Conservation (phyloP, 1,140 invertebrate genomes). For the Lepidotrigona ventralis region DNA sequence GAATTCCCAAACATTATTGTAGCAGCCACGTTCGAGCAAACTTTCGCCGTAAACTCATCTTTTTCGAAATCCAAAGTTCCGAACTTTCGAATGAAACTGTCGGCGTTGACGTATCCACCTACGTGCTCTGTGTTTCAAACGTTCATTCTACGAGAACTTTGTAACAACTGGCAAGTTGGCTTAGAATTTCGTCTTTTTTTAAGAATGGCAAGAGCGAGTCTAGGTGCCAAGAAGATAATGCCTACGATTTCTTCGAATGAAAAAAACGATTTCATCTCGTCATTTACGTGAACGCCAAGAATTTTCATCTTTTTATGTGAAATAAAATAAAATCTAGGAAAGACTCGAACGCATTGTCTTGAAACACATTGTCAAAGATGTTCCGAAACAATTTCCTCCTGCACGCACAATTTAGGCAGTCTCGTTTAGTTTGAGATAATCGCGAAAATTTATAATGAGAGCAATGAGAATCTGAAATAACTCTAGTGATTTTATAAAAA, state of each 20-base stretch:
- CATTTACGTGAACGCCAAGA: background rate
- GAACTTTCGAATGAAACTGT: constrained; percentile 30
- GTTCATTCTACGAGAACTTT: background rate
- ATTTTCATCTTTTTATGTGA: background rate
- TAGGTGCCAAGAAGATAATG: background rate
- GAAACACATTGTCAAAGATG: too few relatives aligned
- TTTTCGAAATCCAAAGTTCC: constrained; percentile 12
- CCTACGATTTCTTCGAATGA: background rate
- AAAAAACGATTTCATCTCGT: background rate
- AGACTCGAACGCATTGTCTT: too few relatives aligned
- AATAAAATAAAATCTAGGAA: too few relatives aligned
- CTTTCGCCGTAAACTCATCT: background rate
- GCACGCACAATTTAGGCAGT: too few relatives aligned
- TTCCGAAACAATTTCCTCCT: too few relatives aligned
- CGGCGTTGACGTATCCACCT: constrained; percentile 4
- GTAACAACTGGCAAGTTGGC: background rate
- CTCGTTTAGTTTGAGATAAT: too few relatives aligned
- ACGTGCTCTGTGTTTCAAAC: constrained; percentile 8
- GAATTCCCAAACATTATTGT: background rate
- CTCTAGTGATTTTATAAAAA: too few relatives aligned
- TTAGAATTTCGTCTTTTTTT: background rate
- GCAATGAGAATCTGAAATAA: too few relatives aligned
- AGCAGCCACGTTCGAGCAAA: background rate
- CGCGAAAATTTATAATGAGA: too few relatives aligned
- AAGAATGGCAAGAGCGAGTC: background rate